These are phyloP conservation scores for Arnoldichthys spilopterus DNA, from an alignment of 2,797 vertebrate species.

Conservation along the genomic window DNA sequence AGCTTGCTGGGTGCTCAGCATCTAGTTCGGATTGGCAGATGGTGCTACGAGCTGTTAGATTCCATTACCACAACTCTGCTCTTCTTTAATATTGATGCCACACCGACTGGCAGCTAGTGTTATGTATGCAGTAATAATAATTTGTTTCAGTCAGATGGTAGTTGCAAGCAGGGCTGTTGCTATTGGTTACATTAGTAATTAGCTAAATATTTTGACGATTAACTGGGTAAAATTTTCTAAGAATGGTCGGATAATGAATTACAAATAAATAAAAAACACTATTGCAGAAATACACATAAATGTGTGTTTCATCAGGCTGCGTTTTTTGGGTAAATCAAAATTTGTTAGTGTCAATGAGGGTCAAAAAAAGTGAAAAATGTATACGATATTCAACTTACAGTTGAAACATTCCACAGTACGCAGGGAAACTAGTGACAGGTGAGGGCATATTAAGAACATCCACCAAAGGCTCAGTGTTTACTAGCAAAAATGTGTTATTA, in stretches of 20 bases:
- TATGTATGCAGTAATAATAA: neutral
- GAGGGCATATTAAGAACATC: no score
- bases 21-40: slow-evolving; percentile 30
- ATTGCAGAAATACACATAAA: no score
- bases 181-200: neutral
- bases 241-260: neutral
- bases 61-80: neutral
- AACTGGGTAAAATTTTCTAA: neutral
- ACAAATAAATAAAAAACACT: neutral
- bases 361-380: no score
- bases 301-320: no score
- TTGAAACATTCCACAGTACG: no score
- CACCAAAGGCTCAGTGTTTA: no score
- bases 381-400: no score
- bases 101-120: slow-evolving; percentile 1
- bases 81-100: neutral
- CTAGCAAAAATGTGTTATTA: no score
- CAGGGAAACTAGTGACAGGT: no score
- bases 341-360: no score
- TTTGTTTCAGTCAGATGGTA: neutral
- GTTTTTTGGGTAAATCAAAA: no score
- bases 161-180: neutral
- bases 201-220: neutral
- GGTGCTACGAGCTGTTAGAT: slow-evolving; percentile 10
- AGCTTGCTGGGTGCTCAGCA: neutral